Conservation (phyloP, 2,888 invertebrate genomes). For the Hyposoter didymator region DNA sequence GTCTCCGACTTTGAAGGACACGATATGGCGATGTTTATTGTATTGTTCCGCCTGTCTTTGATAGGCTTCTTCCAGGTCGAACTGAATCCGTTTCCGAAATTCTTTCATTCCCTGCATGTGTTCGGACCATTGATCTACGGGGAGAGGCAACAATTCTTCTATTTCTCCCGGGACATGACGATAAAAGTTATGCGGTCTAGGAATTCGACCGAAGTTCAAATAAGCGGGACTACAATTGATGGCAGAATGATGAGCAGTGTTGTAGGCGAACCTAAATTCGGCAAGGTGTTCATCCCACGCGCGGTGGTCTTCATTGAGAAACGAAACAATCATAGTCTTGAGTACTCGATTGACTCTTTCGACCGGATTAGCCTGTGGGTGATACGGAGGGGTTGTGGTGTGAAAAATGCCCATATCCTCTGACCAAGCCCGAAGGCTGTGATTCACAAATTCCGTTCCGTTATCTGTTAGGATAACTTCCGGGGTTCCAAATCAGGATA, state of each 20-base stretch:
- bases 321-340: background rate
- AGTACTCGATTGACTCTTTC: background rate
- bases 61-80: slow-evolving; percentile 23
- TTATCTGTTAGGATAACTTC: slow-evolving; percentile 69
- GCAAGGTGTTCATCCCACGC: slow-evolving; percentile 63
- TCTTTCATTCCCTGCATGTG: background rate
- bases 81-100: background rate
- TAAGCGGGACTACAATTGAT: slow-evolving; percentile 21
- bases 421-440: slow-evolving; percentile 32
- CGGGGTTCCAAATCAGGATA: slow-evolving; percentile 65
- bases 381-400: slow-evolving; percentile 67
- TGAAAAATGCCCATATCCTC: slow-evolving; percentile 54
- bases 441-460: slow-evolving; percentile 68
- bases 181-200: background rate
- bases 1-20: slow-evolving; percentile 7
- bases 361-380: background rate
- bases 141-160: background rate
- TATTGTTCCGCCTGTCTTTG: background rate
- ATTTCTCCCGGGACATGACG: background rate
- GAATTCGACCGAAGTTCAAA: slow-evolving; percentile 25
- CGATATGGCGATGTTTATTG: background rate
- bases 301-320: slow-evolving; percentile 52
- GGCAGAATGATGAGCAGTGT: slow-evolving; percentile 20
- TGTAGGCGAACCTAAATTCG: slow-evolving; percentile 37
- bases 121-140: background rate